A percentile compares a stretch with the other conserved stretches of the same genome.
These are phyloP conservation scores for Xiphophorus maculatus DNA, from an alignment of 2,113 vertebrate genomes.

Conservation along the genomic window DNA sequence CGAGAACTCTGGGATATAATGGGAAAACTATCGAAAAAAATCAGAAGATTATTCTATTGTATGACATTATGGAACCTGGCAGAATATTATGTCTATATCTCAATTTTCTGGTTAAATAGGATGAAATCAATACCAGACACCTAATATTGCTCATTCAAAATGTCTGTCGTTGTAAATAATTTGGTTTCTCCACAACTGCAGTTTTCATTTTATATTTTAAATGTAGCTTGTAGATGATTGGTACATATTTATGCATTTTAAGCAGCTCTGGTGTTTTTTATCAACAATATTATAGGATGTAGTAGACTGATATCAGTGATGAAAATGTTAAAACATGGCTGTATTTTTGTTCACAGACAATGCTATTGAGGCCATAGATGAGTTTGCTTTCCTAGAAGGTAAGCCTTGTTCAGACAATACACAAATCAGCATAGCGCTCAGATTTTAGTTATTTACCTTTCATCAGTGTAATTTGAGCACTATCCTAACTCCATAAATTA, in stretches of 20 bases:
- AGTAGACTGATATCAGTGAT: not conserved
- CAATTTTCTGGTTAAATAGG: too few relatives aligned
- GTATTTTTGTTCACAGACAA: constrained; percentile 82
- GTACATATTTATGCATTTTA: not conserved
- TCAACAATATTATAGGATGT: not conserved
- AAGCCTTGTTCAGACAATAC: constrained; percentile 30
- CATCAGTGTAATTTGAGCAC: too few relatives aligned
- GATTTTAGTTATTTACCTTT: not conserved
- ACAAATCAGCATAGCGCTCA: not conserved
- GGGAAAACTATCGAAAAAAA: too few relatives aligned
- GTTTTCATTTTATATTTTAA: not conserved
- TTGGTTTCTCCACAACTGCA: not conserved
- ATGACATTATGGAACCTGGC: not conserved
- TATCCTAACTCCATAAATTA: not conserved
- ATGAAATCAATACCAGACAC: too few relatives aligned
- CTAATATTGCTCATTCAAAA: too few relatives aligned
- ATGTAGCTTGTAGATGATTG: not conserved
- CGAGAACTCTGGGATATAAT: not conserved
- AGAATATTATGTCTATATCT: too few relatives aligned
- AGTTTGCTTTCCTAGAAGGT: constrained; percentile 98
- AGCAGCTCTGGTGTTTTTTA: not conserved
- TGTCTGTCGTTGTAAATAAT: too few relatives aligned
- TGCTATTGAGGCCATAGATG: constrained; percentile 93
- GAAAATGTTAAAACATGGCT: not conserved
- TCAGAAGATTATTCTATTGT: not conserved